Percentiles rank a stretch among this genome's conserved stretches.
phyloP scores from a whole-genome alignment of 2,797 vertebrate species.

The Glyptemys insculpta region DNA sequence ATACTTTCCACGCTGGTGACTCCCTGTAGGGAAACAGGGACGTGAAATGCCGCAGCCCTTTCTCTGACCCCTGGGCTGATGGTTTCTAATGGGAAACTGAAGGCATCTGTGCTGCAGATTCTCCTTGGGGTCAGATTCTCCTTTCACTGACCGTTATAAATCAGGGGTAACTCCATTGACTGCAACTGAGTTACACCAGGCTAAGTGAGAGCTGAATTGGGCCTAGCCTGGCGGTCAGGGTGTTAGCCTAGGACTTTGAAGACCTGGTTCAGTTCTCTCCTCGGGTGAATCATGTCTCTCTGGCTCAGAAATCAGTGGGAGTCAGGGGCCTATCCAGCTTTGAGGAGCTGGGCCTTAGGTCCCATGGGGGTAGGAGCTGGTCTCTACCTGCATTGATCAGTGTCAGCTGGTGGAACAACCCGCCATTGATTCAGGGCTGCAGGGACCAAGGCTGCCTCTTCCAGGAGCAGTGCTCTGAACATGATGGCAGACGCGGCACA shows the following conservation, averaged over 20 bases:
- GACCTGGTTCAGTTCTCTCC: not conserved
- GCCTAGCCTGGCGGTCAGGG: not conserved
- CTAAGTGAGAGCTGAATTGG: not conserved
- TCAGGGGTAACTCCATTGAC: not conserved
- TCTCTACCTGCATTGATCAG: not conserved
- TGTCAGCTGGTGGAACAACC: not conserved
- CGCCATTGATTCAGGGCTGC: not conserved
- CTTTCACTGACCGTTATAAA: not conserved
- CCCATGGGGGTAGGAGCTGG: not conserved
- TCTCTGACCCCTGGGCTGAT: not conserved
- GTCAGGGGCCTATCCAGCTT: not conserved
- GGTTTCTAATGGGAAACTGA: not conserved
- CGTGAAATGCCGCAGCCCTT: not conserved
- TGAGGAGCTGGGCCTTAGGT: not conserved
- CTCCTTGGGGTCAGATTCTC: too few relatives aligned
- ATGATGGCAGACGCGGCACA: not conserved
- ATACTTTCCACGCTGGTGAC: not conserved
- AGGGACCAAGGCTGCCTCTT: not conserved
- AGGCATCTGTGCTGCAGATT: not conserved
- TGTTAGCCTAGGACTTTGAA: not conserved
- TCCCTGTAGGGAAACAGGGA: not conserved
- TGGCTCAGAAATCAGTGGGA: not conserved
- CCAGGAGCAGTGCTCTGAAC: not conserved
- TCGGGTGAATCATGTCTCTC: not conserved
- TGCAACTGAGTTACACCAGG: not conserved